These are phyloP conservation scores for Cremastobaeus sp. DNA, from an alignment of 2,888 invertebrate genomes.

Conservation along the genomic window DNA sequence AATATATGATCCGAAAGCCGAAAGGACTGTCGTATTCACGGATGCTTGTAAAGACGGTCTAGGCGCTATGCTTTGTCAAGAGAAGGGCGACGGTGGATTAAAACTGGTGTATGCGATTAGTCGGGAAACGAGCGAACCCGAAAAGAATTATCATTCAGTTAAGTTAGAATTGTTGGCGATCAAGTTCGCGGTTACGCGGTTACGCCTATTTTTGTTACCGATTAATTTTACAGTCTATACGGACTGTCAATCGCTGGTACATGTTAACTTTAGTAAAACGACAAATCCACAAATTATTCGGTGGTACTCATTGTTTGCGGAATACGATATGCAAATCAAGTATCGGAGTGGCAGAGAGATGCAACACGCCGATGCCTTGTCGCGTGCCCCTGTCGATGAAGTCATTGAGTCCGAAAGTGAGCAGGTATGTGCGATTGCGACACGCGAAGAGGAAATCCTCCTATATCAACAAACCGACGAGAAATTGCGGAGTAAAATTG, in stretches of 20 bases:
- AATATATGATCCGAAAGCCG: neutral
- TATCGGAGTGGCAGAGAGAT: neutral
- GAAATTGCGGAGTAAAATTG: neutral
- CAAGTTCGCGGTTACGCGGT: neutral
- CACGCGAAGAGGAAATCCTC: neutral
- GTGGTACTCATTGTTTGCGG: neutral
- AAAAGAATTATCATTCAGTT: neutral
- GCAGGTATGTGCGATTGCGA: slow-evolving; percentile 13
- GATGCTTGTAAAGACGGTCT: slow-evolving; percentile 45
- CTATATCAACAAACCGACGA: slow-evolving; percentile 6
- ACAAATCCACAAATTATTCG: neutral
- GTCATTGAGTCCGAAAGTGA: no score
- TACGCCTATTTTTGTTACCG: slow-evolving; percentile 17
- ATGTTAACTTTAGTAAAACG: neutral
- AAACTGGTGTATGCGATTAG: slow-evolving; percentile 3
- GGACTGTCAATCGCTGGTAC: neutral
- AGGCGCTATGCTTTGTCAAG: slow-evolving; percentile 46
- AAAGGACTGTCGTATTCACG: slow-evolving; percentile 33
- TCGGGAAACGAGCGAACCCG: neutral
- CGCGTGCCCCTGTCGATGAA: neutral
- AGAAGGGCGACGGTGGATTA: neutral
- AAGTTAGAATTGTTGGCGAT: neutral
- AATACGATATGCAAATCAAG: slow-evolving; percentile 2
- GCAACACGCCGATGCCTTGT: slow-evolving; percentile 18
- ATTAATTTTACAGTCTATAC: neutral